A percentile compares a stretch with the other conserved stretches of the same genome.
These are phyloP conservation scores for Cyanoramphus novaezelandiae DNA, from an alignment of 2,113 vertebrate genomes.

Conservation along the genomic window DNA sequence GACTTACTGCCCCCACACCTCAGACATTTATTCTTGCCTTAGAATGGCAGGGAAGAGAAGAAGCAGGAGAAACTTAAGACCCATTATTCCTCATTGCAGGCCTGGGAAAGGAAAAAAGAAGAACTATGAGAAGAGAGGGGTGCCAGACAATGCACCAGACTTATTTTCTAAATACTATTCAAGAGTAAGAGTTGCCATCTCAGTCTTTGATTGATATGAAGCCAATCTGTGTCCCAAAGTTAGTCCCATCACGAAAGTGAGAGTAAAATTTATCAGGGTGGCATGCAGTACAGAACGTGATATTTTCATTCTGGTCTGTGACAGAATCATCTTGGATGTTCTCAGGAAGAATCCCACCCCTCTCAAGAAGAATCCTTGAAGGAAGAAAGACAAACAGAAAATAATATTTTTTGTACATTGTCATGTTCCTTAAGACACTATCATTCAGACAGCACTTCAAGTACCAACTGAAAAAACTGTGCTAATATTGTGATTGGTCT, in stretches of 20 bases:
- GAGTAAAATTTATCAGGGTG: conserved; percentile 88
- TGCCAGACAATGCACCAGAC: not conserved
- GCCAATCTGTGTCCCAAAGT: conserved; percentile 92
- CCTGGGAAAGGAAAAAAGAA: not conserved
- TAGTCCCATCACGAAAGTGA: conserved; percentile 84
- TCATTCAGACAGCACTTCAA: not conserved
- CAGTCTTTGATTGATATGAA: conserved; percentile 86
- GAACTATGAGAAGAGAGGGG: not conserved
- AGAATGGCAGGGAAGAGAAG: not conserved
- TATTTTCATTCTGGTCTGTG: conserved; percentile 58
- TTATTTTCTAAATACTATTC: not conserved
- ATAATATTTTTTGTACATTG: not conserved
- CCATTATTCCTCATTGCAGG: not conserved
- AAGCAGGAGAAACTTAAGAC: not conserved
- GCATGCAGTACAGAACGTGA: conserved; percentile 89
- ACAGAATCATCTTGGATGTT: conserved; percentile 85
- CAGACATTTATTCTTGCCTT: not conserved
- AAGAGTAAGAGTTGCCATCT: not conserved
- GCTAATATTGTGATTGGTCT: not conserved
- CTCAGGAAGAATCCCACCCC: conserved; percentile 82
- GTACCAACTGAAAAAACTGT: not conserved
- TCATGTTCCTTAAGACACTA: not conserved
- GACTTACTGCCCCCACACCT: not conserved
- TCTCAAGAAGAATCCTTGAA: conserved; percentile 86
- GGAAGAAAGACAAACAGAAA: not conserved